Conservation (phyloP, 2,797 vertebrate genomes). For the Todus mexicanus region DNA sequence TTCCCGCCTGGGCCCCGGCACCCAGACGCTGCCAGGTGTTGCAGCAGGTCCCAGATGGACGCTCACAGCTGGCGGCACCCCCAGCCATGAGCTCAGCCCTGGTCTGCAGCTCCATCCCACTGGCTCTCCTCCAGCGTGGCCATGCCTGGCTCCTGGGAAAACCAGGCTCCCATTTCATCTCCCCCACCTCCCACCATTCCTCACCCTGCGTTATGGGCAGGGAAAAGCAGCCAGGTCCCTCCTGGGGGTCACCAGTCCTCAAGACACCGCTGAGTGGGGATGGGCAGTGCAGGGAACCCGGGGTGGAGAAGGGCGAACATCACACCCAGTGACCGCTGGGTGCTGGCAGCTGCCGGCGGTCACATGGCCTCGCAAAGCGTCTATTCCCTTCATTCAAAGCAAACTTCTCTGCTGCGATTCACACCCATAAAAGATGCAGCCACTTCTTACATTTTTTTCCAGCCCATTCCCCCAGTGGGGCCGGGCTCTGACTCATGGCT, state of each 20-base stretch:
- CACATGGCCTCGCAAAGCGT: not conserved
- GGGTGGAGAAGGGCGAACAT: accelerated
- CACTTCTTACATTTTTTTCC: not conserved
- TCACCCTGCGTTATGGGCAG: not conserved
- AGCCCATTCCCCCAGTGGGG: not conserved
- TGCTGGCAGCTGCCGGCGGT: not conserved
- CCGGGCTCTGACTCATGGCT: not conserved
- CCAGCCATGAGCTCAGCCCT: not conserved
- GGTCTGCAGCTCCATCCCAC: accelerated
- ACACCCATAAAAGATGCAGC: not conserved
- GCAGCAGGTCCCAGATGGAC: not conserved
- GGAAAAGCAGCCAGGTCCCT: not conserved
- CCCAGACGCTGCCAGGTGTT: not conserved
- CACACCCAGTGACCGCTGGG: not conserved
- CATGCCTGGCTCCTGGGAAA: not conserved
- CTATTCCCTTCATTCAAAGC: not conserved
- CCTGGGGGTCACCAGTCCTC: accelerated
- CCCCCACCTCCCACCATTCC: accelerated
- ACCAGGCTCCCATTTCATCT: not conserved
- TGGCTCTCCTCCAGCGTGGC: not conserved
- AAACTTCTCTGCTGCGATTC: not conserved
- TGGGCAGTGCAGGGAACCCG: not conserved
- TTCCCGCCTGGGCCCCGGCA: not conserved
- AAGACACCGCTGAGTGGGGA: not conserved
- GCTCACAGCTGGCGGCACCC: not conserved